Evolutionary conservation across 2,888 invertebrate genomes (phyloP).

Genomic region (Tipula unca): DNA sequence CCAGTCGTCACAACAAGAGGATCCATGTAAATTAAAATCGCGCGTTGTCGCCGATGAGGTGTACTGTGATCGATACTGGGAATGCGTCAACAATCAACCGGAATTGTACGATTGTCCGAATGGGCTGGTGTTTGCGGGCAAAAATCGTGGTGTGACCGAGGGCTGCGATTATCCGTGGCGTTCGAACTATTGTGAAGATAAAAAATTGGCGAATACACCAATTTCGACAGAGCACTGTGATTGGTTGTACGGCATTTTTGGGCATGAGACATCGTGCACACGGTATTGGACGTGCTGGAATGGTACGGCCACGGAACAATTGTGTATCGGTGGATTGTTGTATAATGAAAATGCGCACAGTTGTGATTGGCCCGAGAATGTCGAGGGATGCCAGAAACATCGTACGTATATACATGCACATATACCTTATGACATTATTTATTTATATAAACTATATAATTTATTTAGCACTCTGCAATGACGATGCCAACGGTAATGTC

Average conservation of each 20-base stretch:
- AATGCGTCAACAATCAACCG: slow-evolving; percentile 74
- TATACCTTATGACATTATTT: background rate
- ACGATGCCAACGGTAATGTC: slow-evolving; percentile 84
- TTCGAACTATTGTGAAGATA: slow-evolving; percentile 75
- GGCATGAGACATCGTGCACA: slow-evolving; percentile 88
- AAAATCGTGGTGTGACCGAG: slow-evolving; percentile 78
- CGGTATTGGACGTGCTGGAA: slow-evolving; percentile 95
- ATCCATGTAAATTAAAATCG: slow-evolving; percentile 74
- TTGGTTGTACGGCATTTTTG: slow-evolving; percentile 89
- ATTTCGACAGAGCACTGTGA: slow-evolving; percentile 80
- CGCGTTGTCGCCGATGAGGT: slow-evolving; percentile 68
- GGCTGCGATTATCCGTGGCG: slow-evolving; percentile 88
- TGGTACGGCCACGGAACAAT: slow-evolving; percentile 84
- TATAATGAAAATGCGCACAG: slow-evolving; percentile 87
- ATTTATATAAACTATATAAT: background rate
- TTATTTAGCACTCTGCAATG: slow-evolving; percentile 72
- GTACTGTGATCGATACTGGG: slow-evolving; percentile 74
- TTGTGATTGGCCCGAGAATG: slow-evolving; percentile 91
- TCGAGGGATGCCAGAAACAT: slow-evolving; percentile 88
- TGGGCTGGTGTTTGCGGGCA: slow-evolving; percentile 81
- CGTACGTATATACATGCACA: slow-evolving; percentile 54
- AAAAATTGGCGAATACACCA: slow-evolving; percentile 71
- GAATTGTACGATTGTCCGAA: slow-evolving; percentile 85
- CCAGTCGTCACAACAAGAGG: slow-evolving; percentile 44
- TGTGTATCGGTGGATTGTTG: slow-evolving; percentile 82